A percentile compares a stretch with the other conserved stretches of the same genome.
Evolutionary conservation across 2,113 vertebrate genomes (phyloP).

Genomic region (Dromaius novaehollandiae): DNA sequence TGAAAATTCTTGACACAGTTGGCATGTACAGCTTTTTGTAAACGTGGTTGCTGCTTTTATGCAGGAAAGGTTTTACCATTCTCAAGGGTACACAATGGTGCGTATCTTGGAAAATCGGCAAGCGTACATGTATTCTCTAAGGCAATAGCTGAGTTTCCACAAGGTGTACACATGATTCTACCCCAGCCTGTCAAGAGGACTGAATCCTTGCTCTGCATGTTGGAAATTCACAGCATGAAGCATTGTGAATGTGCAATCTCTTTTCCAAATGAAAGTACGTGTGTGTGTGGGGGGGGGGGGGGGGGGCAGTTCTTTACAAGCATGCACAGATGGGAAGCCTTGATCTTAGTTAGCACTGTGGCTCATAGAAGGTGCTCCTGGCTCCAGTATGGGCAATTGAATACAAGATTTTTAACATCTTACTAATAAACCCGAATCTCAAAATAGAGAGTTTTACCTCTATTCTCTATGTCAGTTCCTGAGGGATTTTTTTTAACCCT

Average conservation of each 20-base stretch:
- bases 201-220: neutral
- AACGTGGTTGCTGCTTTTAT: neutral
- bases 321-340: neutral
- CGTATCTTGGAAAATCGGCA: constrained; percentile 16
- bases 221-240: neutral
- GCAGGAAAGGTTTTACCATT: neutral
- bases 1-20: neutral
- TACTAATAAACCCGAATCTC: neutral
- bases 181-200: neutral
- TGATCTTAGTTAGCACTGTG: neutral
- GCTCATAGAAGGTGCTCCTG: neutral
- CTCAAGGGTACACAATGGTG: neutral
- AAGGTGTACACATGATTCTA: neutral
- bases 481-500: neutral
- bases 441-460: neutral
- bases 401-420: neutral
- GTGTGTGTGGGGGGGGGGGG: neutral
- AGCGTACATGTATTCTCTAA: neutral
- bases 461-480: neutral
- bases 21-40: neutral
- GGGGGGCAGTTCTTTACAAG: neutral
- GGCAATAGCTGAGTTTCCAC: neutral
- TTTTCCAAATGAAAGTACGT: neutral
- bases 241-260: neutral
- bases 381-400: neutral